phyloP scores from a whole-genome alignment of 2,113 vertebrate species.

The Carassius carassius region DNA sequence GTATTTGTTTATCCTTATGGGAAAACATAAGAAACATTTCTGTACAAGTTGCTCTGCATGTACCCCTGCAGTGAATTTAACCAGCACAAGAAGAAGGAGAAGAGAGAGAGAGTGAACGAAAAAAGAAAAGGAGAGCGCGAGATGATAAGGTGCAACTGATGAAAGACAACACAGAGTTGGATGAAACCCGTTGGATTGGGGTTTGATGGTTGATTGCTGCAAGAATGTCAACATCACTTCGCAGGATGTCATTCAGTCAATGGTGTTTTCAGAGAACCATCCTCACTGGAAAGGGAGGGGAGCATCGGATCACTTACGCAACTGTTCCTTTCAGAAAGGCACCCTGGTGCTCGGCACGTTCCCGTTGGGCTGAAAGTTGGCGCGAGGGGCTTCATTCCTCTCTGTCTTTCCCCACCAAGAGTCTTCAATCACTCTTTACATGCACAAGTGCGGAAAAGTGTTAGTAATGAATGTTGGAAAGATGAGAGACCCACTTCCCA shows the following conservation, averaged over 20 bases:
- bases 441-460: neutral
- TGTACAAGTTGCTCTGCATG: neutral
- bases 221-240: conserved; percentile 78
- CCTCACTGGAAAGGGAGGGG: conserved; percentile 57
- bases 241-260: conserved; percentile 67
- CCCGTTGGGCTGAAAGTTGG: conserved; percentile 7
- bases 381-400: neutral
- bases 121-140: conserved; percentile 49
- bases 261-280: conserved; percentile 64
- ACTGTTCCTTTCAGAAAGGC: conserved; percentile 63
- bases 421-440: neutral
- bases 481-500: too few species aligned
- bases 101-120: conserved; percentile 2
- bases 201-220: conserved; percentile 75
- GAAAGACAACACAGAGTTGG: conserved; percentile 72
- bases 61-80: neutral
- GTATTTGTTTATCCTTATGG: neutral
- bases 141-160: conserved; percentile 72
- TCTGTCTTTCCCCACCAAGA: conserved; percentile 4
- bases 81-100: conserved; percentile 6
- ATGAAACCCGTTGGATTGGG: conserved; percentile 69
- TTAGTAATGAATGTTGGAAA: neutral
- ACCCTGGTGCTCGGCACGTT: conserved; percentile 46
- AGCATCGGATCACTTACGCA: conserved; percentile 63
- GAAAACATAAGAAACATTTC: neutral